These are phyloP conservation scores for Geotrupes spiniger DNA, from an alignment of 2,888 invertebrate species.

Conservation along the genomic window DNA sequence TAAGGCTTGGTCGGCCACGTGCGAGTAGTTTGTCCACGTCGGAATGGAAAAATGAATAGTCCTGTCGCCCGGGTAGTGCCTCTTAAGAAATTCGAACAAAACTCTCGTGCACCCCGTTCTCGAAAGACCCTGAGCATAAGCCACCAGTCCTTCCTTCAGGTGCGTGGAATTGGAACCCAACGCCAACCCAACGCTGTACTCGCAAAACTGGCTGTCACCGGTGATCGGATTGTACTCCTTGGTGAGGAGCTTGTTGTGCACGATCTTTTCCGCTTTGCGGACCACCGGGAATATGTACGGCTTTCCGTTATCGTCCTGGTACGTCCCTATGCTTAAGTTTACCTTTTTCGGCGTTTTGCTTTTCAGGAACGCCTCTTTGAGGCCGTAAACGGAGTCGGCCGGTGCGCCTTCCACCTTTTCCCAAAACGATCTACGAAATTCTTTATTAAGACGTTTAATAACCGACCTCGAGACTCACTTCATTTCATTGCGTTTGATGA, in stretches of 20 bases:
- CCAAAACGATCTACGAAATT: conserved; percentile 13
- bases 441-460: too few species aligned
- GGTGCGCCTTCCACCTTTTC: conserved; percentile 57
- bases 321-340: conserved; percentile 64
- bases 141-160: conserved; percentile 47
- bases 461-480: too few species aligned
- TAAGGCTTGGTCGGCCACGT: conserved; percentile 62
- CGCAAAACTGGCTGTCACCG: conserved; percentile 52
- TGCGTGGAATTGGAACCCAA: conserved; percentile 56
- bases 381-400: conserved; percentile 66
- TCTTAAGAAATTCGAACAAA: conserved; percentile 59
- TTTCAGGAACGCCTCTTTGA: conserved; percentile 64
- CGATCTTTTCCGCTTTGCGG: conserved; percentile 57
- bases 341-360: conserved; percentile 66
- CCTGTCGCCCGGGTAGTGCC: conserved; percentile 55
- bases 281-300: conserved; percentile 64
- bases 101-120: conserved; percentile 67
- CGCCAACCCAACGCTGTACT: conserved; percentile 53
- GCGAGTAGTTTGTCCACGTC: conserved; percentile 69
- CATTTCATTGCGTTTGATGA: too few species aligned
- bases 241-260: conserved; percentile 51
- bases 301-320: conserved; percentile 66
- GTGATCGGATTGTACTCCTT: conserved; percentile 64
- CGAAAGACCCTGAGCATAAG: conserved; percentile 55
- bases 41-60: conserved; percentile 61